phyloP scores from a whole-genome alignment of 2,797 vertebrate genomes.

The Microchirus variegatus region DNA sequence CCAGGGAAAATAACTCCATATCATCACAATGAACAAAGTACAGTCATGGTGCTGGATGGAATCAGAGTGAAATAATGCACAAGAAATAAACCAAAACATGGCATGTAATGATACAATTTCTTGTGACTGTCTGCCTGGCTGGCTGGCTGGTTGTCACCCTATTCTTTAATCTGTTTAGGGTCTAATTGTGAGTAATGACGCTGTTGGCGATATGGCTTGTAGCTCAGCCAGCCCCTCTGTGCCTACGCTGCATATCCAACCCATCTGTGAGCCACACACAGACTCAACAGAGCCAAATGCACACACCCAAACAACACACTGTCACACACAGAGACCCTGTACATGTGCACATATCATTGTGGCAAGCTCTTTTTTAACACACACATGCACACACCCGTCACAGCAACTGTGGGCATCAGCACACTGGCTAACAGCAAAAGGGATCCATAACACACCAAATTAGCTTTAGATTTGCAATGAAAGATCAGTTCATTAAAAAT shows the following conservation, averaged over 20 bases:
- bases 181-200: slow-evolving; percentile 78
- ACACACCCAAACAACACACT: slow-evolving; percentile 28
- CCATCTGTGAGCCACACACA: slow-evolving; percentile 76
- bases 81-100: slow-evolving; percentile 14
- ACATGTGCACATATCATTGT: too few relatives aligned
- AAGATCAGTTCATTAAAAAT: slow-evolving; percentile 85
- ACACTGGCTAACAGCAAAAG: slow-evolving; percentile 63
- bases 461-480: slow-evolving; percentile 81
- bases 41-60: not conserved
- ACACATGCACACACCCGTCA: slow-evolving; percentile 9
- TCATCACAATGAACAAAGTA: not conserved
- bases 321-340: not conserved
- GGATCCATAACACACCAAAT: slow-evolving; percentile 78
- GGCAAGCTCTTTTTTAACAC: not conserved
- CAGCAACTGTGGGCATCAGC: slow-evolving; percentile 45
- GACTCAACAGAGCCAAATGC: slow-evolving; percentile 12
- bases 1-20: not conserved
- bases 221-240: slow-evolving; percentile 66
- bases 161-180: slow-evolving; percentile 68
- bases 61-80: not conserved
- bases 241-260: slow-evolving; percentile 72
- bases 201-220: slow-evolving; percentile 65
- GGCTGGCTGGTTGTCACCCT: slow-evolving; percentile 38
- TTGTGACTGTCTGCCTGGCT: slow-evolving; percentile 20
- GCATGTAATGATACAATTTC: slow-evolving; percentile 30